These are phyloP conservation scores for Oreochromis grahami DNA, from an alignment of 2,797 vertebrate species.

Conservation along the genomic window DNA sequence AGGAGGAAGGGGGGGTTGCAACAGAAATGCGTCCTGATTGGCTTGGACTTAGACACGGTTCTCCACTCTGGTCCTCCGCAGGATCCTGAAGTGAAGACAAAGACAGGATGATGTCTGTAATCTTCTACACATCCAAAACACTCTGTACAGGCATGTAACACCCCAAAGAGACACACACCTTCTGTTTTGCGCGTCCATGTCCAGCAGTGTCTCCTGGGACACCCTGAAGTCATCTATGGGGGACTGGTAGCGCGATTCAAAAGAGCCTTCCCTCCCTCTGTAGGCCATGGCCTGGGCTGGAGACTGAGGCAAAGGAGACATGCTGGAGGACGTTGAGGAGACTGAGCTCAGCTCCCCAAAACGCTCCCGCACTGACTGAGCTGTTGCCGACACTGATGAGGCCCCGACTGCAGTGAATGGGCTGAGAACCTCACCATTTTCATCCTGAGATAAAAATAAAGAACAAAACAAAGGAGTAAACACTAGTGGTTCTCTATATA, in stretches of 20 bases:
- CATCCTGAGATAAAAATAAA: conserved; percentile 72
- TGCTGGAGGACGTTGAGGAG: conserved; percentile 52
- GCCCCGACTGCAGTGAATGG: conserved; percentile 63
- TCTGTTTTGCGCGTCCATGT: conserved; percentile 87
- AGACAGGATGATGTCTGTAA: conserved; percentile 36
- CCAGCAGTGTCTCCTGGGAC: conserved; percentile 88
- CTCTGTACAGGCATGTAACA: not conserved
- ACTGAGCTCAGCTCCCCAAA: conserved; percentile 73
- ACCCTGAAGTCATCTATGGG: conserved; percentile 90
- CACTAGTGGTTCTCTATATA: not conserved
- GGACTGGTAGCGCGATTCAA: conserved; percentile 90
- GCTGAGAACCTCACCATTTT: conserved; percentile 86
- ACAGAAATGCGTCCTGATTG: conserved; percentile 45
- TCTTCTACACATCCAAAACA: not conserved
- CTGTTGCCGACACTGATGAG: conserved; percentile 31
- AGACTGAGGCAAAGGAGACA: conserved; percentile 70
- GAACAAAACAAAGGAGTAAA: not conserved
- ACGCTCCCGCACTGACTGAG: conserved; percentile 80
- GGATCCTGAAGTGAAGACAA: conserved; percentile 76
- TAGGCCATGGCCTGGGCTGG: conserved; percentile 79
- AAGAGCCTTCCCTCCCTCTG: conserved; percentile 86
- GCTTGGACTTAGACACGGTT: conserved; percentile 85
- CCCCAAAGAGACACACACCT: conserved; percentile 43
- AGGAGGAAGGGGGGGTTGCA: not conserved
- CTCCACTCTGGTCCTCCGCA: conserved; percentile 90